Evolutionary conservation across 1,140 invertebrate genomes (phyloP).

Genomic region (Orius insidiosus): DNA sequence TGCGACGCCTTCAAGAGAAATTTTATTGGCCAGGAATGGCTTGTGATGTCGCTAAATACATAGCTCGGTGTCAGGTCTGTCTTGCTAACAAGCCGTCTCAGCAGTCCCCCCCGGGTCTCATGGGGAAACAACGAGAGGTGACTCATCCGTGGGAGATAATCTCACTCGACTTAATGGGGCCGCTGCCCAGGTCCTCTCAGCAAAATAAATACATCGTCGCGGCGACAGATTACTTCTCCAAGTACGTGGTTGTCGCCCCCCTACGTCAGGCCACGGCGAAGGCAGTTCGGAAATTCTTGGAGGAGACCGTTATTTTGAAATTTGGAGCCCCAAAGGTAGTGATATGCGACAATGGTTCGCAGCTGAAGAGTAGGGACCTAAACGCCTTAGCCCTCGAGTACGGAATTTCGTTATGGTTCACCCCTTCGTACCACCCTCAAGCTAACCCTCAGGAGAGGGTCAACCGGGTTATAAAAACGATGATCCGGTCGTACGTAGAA

Average conservation of each 20-base stretch:
- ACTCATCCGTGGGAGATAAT: constrained; percentile 15
- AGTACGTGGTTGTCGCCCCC: constrained; percentile 24
- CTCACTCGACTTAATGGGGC: constrained; percentile 27
- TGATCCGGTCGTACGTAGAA: constrained; percentile 24
- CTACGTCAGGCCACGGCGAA: constrained; percentile 20
- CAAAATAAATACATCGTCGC: constrained; percentile 24
- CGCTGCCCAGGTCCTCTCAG: constrained; percentile 22
- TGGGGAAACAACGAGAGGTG: neutral
- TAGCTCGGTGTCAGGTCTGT: constrained; percentile 19
- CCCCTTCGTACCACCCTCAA: constrained; percentile 24
- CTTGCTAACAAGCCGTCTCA: neutral
- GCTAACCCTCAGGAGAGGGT: constrained; percentile 27
- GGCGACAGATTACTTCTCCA: constrained; percentile 25
- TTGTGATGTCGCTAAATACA: constrained; percentile 16
- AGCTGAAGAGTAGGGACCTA: constrained; percentile 5
- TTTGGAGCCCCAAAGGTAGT: constrained; percentile 7
- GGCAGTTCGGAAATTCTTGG: neutral
- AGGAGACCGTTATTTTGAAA: constrained; percentile 2
- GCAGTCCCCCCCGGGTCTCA: neutral
- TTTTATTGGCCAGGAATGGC: constrained; percentile 15
- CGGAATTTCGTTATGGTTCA: constrained; percentile 1
- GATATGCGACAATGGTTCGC: constrained; percentile 12
- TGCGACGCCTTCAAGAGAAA: constrained; percentile 15
- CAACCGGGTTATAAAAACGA: constrained; percentile 27
- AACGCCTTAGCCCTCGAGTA: constrained; percentile 2